Conservation (phyloP, 2,888 invertebrate species). For the Drosophila robusta region DNA sequence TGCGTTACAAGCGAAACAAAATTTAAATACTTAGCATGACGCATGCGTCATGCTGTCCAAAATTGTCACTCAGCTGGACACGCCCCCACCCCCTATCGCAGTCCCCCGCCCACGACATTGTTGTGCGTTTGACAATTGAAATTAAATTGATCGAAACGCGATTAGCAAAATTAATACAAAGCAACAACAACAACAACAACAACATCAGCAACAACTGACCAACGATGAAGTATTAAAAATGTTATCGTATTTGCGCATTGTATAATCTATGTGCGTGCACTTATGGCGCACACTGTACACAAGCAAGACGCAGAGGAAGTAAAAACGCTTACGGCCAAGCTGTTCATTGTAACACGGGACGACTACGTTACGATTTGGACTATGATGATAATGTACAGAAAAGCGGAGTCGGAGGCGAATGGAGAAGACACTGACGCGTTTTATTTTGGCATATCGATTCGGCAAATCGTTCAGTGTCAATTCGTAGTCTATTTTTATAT, state of each 20-base stretch:
- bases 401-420: slow-evolving; percentile 1
- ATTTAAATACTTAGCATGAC: slow-evolving; percentile 73
- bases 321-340: slow-evolving; percentile 27
- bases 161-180: slow-evolving; percentile 67
- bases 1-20: slow-evolving; percentile 71
- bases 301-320: neutral
- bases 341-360: slow-evolving; percentile 40
- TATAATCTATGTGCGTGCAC: slow-evolving; percentile 67
- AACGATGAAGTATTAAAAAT: slow-evolving; percentile 55
- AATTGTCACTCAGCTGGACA: slow-evolving; percentile 65
- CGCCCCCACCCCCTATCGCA: slow-evolving; percentile 25
- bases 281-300: slow-evolving; percentile 48
- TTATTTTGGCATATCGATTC: slow-evolving; percentile 60
- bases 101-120: slow-evolving; percentile 25
- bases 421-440: slow-evolving; percentile 11
- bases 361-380: slow-evolving; percentile 27
- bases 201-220: slow-evolving; percentile 29
- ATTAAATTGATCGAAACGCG: slow-evolving; percentile 75
- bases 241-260: slow-evolving; percentile 56
- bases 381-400: slow-evolving; percentile 1
- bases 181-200: slow-evolving; percentile 31
- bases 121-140: slow-evolving; percentile 68
- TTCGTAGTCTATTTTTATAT: slow-evolving; percentile 39
- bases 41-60: slow-evolving; percentile 72
- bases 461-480: slow-evolving; percentile 49